A percentile compares a stretch with the other conserved stretches of the same genome.
phyloP scores from a whole-genome alignment of 2,888 invertebrate genomes.

The Phortica magna region DNA sequence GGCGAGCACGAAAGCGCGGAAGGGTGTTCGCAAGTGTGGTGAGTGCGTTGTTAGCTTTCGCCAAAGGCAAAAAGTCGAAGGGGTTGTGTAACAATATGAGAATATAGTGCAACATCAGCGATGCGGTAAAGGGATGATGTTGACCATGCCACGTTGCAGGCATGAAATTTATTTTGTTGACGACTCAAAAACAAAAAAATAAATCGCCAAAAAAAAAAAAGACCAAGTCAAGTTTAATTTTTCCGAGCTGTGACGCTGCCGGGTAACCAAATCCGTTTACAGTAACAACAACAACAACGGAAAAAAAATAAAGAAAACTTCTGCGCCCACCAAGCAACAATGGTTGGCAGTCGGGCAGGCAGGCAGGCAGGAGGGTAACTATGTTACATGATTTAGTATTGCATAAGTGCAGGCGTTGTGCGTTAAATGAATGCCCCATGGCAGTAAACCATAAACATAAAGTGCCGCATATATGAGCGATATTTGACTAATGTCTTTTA shows the following conservation, averaged over 20 bases:
- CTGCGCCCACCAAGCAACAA: slow-evolving; percentile 44
- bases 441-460: slow-evolving; percentile 42
- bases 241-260: slow-evolving; percentile 57
- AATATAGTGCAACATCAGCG: slow-evolving; percentile 3
- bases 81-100: background rate
- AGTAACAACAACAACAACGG: too few relatives aligned
- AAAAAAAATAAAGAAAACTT: slow-evolving; percentile 30
- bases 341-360: slow-evolving; percentile 14
- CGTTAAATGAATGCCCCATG: slow-evolving; percentile 64
- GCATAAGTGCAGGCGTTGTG: slow-evolving; percentile 55
- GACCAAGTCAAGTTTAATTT: slow-evolving; percentile 60
- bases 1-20: background rate
- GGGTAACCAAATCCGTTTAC: slow-evolving; percentile 76
- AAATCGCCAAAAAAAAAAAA: background rate
- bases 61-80: background rate
- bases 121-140: background rate
- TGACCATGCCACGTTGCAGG: background rate
- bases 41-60: background rate
- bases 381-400: slow-evolving; percentile 36
- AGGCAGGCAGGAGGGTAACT: slow-evolving; percentile 17
- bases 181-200: background rate
- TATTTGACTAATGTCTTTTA: slow-evolving; percentile 72
- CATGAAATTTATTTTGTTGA: background rate
- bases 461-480: slow-evolving; percentile 52
- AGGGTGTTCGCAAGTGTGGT: background rate